These are phyloP conservation scores for Gortyna flavago DNA, from an alignment of 2,888 invertebrate genomes.

Conservation along the genomic window DNA sequence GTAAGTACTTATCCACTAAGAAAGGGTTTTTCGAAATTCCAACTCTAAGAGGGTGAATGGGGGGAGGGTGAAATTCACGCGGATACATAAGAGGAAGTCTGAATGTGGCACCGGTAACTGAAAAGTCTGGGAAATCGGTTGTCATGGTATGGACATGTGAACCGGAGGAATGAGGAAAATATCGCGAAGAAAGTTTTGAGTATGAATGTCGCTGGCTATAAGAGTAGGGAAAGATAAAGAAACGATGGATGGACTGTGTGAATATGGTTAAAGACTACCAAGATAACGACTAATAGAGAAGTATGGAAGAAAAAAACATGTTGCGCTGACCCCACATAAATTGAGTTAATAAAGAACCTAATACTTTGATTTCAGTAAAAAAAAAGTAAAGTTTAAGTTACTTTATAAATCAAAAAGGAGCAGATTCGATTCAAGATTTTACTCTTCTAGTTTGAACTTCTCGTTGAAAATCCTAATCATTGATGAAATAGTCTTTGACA, in stretches of 20 bases:
- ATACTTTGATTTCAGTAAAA: neutral
- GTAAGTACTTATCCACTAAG: too few relatives aligned
- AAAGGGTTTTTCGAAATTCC: too few relatives aligned
- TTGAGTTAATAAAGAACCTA: neutral
- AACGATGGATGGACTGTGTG: too few relatives aligned
- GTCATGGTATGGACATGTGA: neutral
- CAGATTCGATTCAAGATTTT: neutral
- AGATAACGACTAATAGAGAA: too few relatives aligned
- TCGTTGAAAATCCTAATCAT: neutral
- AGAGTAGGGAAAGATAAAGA: too few relatives aligned
- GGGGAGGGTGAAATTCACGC: too few relatives aligned
- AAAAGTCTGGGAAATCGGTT: neutral
- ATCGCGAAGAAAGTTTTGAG: neutral
- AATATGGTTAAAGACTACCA: too few relatives aligned
- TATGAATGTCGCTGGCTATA: neutral
- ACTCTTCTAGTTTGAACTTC: neutral
- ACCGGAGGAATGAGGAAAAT: too few relatives aligned
- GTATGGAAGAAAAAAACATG: too few relatives aligned
- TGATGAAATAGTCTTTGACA: too few relatives aligned
- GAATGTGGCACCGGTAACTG: neutral
- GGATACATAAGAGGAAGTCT: neutral
- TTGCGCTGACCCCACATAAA: neutral
- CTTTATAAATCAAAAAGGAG: neutral
- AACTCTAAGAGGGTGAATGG: too few relatives aligned
- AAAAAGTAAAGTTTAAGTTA: too few relatives aligned